Percentiles rank a stretch among this genome's conserved stretches.
These are phyloP conservation scores for Adineta ricciae DNA, from an alignment of 2,888 invertebrate species.

Conservation along the genomic window DNA sequence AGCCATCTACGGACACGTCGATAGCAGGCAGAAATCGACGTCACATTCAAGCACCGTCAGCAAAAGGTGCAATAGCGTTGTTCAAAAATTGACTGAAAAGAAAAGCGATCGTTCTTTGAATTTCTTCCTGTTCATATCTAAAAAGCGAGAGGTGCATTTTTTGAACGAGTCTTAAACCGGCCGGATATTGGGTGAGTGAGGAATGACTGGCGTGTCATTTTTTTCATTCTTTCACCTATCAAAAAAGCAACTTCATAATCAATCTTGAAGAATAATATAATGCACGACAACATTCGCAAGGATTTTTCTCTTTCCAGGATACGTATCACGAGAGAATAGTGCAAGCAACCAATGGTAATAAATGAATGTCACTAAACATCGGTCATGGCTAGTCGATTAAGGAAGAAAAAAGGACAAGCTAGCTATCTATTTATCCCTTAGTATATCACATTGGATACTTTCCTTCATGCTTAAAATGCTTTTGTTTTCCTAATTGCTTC, in stretches of 20 bases:
- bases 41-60: neutral
- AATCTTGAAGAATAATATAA: too few species aligned
- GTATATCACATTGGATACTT: neutral
- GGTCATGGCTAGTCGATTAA: neutral
- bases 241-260: too few species aligned
- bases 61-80: neutral
- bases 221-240: neutral
- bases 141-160: neutral
- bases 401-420: too few species aligned
- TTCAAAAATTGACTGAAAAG: neutral
- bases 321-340: neutral
- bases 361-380: neutral
- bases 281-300: too few species aligned
- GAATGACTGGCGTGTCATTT: neutral
- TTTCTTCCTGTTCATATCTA: neutral
- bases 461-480: neutral
- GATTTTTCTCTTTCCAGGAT: neutral
- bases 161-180: neutral
- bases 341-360: neutral
- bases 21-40: neutral
- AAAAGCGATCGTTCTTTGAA: neutral
- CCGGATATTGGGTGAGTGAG: neutral
- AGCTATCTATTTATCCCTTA: neutral
- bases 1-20: neutral
- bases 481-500: neutral